Base-by-base conservation (phyloP, 2,888 invertebrate species). In the Horisme vitalbata region DNA sequence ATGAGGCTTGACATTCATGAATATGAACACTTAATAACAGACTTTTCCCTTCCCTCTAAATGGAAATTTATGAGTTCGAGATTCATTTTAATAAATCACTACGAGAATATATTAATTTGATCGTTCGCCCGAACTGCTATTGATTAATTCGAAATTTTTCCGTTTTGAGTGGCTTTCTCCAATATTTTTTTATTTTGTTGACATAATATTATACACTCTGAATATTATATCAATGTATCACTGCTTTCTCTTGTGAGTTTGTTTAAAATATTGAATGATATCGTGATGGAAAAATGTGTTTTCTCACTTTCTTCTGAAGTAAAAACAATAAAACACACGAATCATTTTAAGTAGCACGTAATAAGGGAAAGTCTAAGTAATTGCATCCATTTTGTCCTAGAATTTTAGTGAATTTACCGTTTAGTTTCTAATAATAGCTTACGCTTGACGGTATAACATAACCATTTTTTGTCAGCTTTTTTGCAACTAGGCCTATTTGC, bases 11-110 rank as follows among this genome's bases (percentile, higher is more conserved):
- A 44, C 34, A 44, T 43, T 38, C 31, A 37, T 46, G 41, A 45
- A 48, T 48, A 48, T 53, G 45, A 38, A 46, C 36, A 36, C 23
- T 37, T 41, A 35, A 45, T 41, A 34, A 23, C 24, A 33, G 30
- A 27, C 47, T 54, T 58, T n/a, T 58, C 53, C 41, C 31, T 54
- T 54, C 49, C 41, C 38, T 37, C 39, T 56, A 37, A 56, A 54
- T 56, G 47, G 45, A 48, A 50, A 56, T 52, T 53, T 51, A 55
- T 43, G 51, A 37, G 46, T 41, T 20, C 36, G 41, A 41, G 14
- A 21, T 39, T 37, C 21, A 9, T 38, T 18, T 44, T 15, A 11
- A 26, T 41, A 41, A 38, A 31, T 41, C 38, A 38, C 23, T 9
- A 9, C 44, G 34, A 33, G 32, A 34, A 14, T 4, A 23, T 33